Base-by-base conservation (phyloP, 2,113 vertebrate genomes). In the Eurypyga helias region DNA sequence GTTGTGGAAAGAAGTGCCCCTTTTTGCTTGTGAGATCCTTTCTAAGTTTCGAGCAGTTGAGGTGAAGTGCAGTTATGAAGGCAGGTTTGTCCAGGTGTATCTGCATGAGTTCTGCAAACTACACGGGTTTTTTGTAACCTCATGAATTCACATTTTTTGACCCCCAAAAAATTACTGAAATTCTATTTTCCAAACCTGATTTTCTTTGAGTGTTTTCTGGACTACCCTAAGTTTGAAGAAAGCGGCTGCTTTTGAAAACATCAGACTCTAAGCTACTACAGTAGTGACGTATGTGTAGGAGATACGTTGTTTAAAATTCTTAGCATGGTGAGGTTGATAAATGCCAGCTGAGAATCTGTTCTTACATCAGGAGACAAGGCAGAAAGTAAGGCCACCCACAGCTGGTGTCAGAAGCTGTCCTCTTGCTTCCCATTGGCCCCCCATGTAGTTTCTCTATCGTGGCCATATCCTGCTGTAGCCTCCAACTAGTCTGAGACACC, bases 401-500 rank as follows among this genome's bases (percentile, higher is more conserved):
- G 73, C 61, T 92, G 72, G 24, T 67, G 64, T 87, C 76, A 83
- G 92, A 87, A 92, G 58, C 55, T 94, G 79, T 76, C 33, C 71
- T 82, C 6, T 78, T 90, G 57, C 86, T 92, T 87, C 70, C 31
- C 25, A n/a, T 76, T 90, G 71, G 66, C 71, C 88, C 89, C 1
- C 83, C 34, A 0, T 87, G 48, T 90, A 43, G 89, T 92, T 90
- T 80, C 49, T 89, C 81, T 95, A 11, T 89, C 9, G 2, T 70
- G 93, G 78, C 91, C 91, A 14, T 96, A 85, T 97, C 96, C 94
- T 97, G 73, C 83, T 92, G 10, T 96, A 92, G 80, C 65, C 90
- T 95, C 90, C 83, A 86, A 89, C 21, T 93, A 96, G 90, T 90
- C 9, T 90, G 88, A 94, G 95, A 83, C 80, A 94, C 83, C 83